Evolutionary conservation across 2,888 invertebrate species (phyloP).

Genomic region (Strigamia maritima): DNA sequence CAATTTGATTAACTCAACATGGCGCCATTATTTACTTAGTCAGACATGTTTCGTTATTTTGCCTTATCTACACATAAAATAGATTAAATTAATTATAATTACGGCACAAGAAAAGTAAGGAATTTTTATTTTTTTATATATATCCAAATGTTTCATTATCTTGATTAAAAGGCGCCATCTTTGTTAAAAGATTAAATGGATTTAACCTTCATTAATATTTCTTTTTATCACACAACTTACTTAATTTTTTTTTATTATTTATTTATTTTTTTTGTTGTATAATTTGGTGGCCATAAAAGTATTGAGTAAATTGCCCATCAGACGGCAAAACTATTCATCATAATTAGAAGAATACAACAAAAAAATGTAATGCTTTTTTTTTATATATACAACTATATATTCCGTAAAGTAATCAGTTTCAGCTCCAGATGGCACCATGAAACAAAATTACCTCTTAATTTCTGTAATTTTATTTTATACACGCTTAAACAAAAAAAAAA

Average conservation of each 20-base stretch:
- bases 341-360: not conserved
- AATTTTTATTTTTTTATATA: not conserved
- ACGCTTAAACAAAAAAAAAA: not conserved
- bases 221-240: not conserved
- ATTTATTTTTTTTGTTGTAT: not conserved
- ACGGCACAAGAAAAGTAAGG: not conserved
- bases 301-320: not conserved
- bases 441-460: not conserved
- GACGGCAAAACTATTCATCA: constrained; percentile 1
- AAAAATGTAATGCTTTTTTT: not conserved
- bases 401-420: not conserved
- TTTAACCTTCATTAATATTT: constrained; percentile 2
- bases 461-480: not conserved
- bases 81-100: constrained; percentile 13
- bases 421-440: not conserved
- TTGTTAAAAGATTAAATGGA: not conserved
- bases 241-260: not conserved
- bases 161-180: not conserved
- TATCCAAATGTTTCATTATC: not conserved
- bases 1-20: constrained; percentile 7
- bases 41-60: not conserved
- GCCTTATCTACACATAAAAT: not conserved
- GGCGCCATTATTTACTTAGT: not conserved
- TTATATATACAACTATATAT: not conserved
- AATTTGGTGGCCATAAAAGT: not conserved